Conservation (phyloP, 2,113 vertebrate species). For the Podiceps cristatus region DNA sequence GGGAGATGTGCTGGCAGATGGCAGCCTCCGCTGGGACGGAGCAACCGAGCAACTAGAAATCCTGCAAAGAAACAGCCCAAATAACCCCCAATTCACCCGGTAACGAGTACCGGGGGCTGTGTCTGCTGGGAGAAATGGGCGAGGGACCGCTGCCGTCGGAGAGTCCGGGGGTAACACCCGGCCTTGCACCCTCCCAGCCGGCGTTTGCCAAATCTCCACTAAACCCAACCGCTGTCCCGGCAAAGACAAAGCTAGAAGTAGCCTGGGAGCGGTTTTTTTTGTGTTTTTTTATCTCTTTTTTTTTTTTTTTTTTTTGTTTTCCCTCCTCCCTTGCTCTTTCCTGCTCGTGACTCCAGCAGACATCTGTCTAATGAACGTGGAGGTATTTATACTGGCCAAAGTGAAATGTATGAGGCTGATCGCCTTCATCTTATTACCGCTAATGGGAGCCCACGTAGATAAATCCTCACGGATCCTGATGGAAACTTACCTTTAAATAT, state of each 20-base stretch:
- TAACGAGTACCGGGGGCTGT: fast-evolving
- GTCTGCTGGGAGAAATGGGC: neutral
- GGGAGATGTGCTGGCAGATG: constrained; percentile 75
- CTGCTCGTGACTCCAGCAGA: neutral
- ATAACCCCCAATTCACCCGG: fast-evolving
- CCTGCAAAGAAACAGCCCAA: neutral
- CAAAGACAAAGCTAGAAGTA: neutral
- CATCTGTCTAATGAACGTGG: constrained; percentile 7
- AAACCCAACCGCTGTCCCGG: neutral
- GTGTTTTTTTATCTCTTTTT: too few species aligned
- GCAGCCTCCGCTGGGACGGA: constrained; percentile 60
- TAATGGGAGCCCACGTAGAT: constrained; percentile 56
- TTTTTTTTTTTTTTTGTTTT: neutral
- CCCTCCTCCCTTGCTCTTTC: neutral
- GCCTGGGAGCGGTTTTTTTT: neutral
- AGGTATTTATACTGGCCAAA: constrained; percentile 38
- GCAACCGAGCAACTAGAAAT: constrained; percentile 44
- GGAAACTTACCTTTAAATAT: constrained; percentile 54
- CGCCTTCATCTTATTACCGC: constrained; percentile 61
- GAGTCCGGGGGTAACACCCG: neutral
- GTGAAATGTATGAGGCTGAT: constrained; percentile 57
- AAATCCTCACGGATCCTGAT: constrained; percentile 52
- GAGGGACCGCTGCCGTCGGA: fast-evolving
- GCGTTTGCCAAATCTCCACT: neutral
- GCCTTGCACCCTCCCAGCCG: neutral